phyloP scores from a whole-genome alignment of 2,797 vertebrate genomes.

The Sebastes ruberrimus region DNA sequence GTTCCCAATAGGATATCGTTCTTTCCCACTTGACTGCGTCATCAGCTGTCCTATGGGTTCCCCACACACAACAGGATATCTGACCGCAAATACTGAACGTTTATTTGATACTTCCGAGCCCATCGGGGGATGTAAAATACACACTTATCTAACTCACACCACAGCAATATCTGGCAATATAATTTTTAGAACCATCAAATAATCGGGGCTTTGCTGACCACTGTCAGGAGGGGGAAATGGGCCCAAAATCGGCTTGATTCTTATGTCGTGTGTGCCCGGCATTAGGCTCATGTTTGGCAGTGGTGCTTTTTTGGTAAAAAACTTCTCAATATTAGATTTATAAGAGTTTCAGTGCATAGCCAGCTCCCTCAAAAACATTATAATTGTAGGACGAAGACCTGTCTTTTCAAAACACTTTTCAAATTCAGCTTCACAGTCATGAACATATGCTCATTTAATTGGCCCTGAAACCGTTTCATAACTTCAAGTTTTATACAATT shows the following conservation, averaged over 20 bases:
- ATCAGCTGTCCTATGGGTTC: not conserved
- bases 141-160: not conserved
- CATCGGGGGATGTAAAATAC: fast-evolving
- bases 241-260: no score
- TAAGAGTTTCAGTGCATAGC: not conserved
- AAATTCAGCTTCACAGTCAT: not conserved
- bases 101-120: not conserved
- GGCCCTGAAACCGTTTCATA: not conserved
- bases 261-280: no score
- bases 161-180: not conserved
- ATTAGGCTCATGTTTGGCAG: not conserved
- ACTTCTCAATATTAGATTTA: not conserved
- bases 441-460: not conserved
- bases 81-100: not conserved
- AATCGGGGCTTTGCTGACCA: not conserved
- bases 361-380: not conserved
- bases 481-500: not conserved
- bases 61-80: no score
- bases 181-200: no score
- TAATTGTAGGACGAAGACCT: not conserved
- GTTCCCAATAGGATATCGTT: no score
- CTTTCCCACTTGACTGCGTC: not conserved
- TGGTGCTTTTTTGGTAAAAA: not conserved
- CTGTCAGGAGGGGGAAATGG: not conserved
- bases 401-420: not conserved